phyloP scores from a whole-genome alignment of 2,888 invertebrate genomes.

The Celastrina argiolus region DNA sequence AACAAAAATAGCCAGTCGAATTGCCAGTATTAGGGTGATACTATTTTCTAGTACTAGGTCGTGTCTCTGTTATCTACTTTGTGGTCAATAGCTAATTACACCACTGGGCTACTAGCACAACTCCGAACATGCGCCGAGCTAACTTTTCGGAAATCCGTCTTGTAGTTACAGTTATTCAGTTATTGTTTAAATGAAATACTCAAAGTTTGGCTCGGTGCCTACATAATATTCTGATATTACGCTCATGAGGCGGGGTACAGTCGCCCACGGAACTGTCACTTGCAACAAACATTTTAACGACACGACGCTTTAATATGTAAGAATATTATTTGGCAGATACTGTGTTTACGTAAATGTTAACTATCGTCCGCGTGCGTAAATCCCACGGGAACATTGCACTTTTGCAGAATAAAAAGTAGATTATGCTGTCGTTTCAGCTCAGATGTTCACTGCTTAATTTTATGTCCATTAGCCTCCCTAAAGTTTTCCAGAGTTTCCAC shows the following conservation, averaged over 20 bases:
- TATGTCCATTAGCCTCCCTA: no score
- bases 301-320: background rate
- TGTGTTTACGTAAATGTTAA: background rate
- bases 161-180: conserved; percentile 29
- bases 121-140: background rate
- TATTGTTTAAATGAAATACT: conserved; percentile 40
- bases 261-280: conserved; percentile 29
- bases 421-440: no score
- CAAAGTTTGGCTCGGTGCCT: conserved; percentile 43
- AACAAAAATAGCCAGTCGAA: no score
- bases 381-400: no score
- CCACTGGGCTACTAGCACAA: background rate
- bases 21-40: no score
- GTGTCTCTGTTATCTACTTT: no score
- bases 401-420: no score
- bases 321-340: background rate
- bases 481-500: no score
- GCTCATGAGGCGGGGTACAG: conserved; percentile 32
- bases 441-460: no score
- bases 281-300: background rate
- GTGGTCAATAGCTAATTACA: background rate
- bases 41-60: no score
- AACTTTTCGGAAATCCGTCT: conserved; percentile 16
- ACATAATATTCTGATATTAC: conserved; percentile 40
- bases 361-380: no score